phyloP scores from a whole-genome alignment of 1,140 invertebrate species.

The Bombus picipes region DNA sequence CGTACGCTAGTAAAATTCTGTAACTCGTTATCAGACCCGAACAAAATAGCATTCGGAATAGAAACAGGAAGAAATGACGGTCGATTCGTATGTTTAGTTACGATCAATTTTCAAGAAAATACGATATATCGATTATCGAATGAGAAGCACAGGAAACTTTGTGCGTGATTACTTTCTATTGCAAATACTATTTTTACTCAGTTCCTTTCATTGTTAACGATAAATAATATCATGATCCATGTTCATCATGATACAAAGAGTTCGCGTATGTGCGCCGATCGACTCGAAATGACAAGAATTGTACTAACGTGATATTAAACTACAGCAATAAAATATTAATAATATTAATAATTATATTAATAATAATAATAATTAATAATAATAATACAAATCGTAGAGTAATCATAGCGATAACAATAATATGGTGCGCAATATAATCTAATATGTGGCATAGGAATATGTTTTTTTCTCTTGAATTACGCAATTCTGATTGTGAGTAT shows the following conservation, averaged over 20 bases:
- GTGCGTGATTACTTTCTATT: not conserved
- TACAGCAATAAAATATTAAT: slow-evolving; percentile 47
- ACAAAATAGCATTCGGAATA: slow-evolving; percentile 19
- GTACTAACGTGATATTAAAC: slow-evolving; percentile 54
- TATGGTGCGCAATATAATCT: slow-evolving; percentile 65
- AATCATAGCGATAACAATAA: slow-evolving; percentile 67
- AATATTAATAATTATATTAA: slow-evolving; percentile 52
- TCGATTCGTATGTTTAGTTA: not conserved
- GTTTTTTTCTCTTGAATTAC: slow-evolving; percentile 57
- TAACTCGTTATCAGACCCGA: slow-evolving; percentile 3
- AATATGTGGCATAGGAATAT: slow-evolving; percentile 71
- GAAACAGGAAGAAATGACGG: not conserved
- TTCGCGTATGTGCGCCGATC: slow-evolving; percentile 6
- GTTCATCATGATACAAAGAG: not conserved
- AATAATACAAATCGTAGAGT: slow-evolving; percentile 50
- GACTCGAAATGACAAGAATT: slow-evolving; percentile 53
- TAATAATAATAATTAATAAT: slow-evolving; percentile 27
- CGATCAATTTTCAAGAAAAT: not conserved
- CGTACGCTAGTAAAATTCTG: slow-evolving; percentile 56
- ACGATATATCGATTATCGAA: not conserved
- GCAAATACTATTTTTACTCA: slow-evolving; percentile 6
- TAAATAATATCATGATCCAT: slow-evolving; percentile 34
- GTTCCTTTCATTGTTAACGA: not conserved
- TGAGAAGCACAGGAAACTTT: not conserved
- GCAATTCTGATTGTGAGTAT: slow-evolving; percentile 59